Evolutionary conservation across 2,113 vertebrate species (phyloP).

Genomic region (Axis porcinus): DNA sequence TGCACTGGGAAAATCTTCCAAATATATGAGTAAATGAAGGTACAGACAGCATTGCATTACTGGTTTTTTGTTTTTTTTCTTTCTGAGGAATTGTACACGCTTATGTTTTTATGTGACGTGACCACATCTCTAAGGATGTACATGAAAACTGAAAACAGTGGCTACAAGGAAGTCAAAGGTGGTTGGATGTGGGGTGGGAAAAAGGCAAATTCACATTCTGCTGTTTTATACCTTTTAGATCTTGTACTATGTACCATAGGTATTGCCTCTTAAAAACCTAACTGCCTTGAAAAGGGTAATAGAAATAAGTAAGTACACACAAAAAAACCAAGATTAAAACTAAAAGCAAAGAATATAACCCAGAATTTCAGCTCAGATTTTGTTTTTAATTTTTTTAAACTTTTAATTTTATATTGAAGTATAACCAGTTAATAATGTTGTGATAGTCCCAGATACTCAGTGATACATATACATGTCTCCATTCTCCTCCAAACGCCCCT

Average conservation of each 20-base stretch:
- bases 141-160: neutral
- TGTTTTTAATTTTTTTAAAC: neutral
- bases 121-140: neutral
- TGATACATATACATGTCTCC: neutral
- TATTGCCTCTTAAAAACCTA: neutral
- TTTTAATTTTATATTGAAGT: neutral
- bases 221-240: neutral
- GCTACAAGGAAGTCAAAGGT: neutral
- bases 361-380: neutral
- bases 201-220: neutral
- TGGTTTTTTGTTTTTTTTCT: no score
- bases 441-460: neutral
- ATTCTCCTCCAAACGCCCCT: neutral
- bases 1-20: neutral
- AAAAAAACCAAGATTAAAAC: neutral
- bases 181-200: neutral
- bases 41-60: no score
- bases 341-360: neutral
- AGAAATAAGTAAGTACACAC: neutral
- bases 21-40: no score
- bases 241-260: neutral
- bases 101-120: neutral
- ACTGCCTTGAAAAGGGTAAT: neutral
- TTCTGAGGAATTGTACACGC: fast-evolving
- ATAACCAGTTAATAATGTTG: neutral